Evolutionary conservation across 2,113 vertebrate genomes (phyloP).

Genomic region (Okapia johnstoni): DNA sequence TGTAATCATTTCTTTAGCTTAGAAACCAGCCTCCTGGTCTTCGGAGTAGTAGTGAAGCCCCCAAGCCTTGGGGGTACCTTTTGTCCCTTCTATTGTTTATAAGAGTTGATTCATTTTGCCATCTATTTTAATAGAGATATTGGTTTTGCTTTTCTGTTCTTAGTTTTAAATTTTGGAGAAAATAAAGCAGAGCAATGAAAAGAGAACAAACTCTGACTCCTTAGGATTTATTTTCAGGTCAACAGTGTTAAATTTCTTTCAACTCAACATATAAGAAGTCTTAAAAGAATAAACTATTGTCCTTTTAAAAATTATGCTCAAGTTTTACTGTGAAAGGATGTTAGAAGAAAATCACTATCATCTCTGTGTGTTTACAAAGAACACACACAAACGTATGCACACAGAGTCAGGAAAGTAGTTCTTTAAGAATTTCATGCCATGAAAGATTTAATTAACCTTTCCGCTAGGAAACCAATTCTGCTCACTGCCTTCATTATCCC

Average conservation of each 20-base stretch:
- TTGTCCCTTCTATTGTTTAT: not conserved
- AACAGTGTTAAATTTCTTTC: constrained; percentile 20
- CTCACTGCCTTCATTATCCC: constrained; percentile 42
- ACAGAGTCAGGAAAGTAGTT: constrained; percentile 57
- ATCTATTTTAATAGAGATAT: constrained; percentile 4
- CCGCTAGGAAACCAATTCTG: constrained; percentile 54
- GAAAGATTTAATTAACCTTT: constrained; percentile 81
- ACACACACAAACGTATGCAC: not conserved
- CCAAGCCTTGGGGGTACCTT: not conserved
- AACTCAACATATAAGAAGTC: constrained; percentile 34
- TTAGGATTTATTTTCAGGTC: constrained; percentile 66
- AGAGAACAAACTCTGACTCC: not conserved
- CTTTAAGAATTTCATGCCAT: constrained; percentile 53
- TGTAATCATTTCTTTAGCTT: constrained; percentile 36
- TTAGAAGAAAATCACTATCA: constrained; percentile 64
- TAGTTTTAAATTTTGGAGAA: constrained; percentile 19
- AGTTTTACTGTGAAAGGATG: not conserved
- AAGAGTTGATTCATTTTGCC: not conserved
- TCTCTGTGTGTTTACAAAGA: constrained; percentile 68
- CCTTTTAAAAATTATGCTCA: constrained; percentile 1
- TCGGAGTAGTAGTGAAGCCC: not conserved
- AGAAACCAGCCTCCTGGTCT: not conserved
- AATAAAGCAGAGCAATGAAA: not conserved
- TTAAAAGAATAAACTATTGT: constrained; percentile 54
- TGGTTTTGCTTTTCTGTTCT: not conserved